Conservation (phyloP, 2,113 vertebrate genomes). For the Canis aureus region DNA sequence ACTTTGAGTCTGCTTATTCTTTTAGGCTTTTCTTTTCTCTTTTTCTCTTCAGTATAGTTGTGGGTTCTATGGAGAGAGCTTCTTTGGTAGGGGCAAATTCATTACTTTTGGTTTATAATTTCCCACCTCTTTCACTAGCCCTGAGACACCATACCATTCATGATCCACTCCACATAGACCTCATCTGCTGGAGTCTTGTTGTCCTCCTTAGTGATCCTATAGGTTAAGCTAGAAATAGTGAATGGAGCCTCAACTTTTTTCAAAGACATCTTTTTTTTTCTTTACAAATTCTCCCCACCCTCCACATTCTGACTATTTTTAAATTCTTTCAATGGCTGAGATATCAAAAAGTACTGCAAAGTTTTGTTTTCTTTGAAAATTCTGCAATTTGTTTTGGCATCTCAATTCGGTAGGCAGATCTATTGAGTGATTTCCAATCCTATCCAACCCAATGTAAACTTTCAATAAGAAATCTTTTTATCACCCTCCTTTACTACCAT, state of each 20-base stretch:
- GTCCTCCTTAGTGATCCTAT: background rate
- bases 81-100: background rate
- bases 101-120: background rate
- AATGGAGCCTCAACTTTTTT: background rate
- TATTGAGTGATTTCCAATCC: constrained; percentile 17
- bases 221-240: background rate
- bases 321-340: background rate
- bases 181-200: background rate
- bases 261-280: background rate
- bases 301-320: background rate
- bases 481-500: background rate
- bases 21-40: background rate
- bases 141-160: background rate
- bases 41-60: background rate
- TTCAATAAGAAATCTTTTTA: constrained; percentile 30
- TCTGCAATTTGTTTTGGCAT: background rate
- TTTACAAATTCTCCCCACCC: background rate
- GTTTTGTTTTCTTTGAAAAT: background rate
- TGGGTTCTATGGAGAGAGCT: background rate
- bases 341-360: background rate
- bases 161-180: background rate
- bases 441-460: background rate
- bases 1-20: background rate
- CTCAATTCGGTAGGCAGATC: constrained; percentile 4
- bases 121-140: too few relatives aligned